Evolutionary conservation across 2,888 invertebrate genomes (phyloP).

Genomic region (Callyntrura guangdongensis): DNA sequence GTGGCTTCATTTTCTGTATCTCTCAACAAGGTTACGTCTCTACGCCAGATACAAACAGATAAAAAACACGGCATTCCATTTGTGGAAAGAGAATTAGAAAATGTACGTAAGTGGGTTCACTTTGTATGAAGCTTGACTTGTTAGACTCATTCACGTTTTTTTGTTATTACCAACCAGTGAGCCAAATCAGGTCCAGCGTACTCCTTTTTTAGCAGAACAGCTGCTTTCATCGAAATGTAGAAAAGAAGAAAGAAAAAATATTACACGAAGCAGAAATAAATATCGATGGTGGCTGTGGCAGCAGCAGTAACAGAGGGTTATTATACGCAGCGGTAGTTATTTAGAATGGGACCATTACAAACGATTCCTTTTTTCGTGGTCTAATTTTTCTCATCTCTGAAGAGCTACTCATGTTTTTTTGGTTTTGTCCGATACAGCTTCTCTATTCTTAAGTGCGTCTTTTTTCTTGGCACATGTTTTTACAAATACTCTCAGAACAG

Average conservation of each 20-base stretch:
- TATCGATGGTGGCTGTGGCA: background rate
- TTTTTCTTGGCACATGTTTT: slow-evolving; percentile 67
- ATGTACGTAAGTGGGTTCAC: background rate
- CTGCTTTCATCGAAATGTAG: slow-evolving; percentile 1
- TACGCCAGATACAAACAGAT: background rate
- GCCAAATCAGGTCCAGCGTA: slow-evolving; percentile 51
- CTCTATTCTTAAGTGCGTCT: background rate
- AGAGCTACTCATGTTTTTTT: slow-evolving; percentile 11
- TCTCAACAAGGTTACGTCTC: background rate
- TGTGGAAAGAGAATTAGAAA: background rate
- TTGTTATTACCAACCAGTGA: slow-evolving; percentile 34
- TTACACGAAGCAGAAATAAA: too few relatives aligned
- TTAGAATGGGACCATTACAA: background rate
- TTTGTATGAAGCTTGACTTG: background rate
- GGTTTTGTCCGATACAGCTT: background rate
- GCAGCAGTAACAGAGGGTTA: background rate
- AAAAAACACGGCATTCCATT: background rate
- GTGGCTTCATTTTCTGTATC: slow-evolving; percentile 49
- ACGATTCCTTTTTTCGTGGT: slow-evolving; percentile 14
- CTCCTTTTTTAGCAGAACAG: background rate
- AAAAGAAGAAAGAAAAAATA: background rate
- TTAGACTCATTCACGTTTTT: slow-evolving; percentile 16
- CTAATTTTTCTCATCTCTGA: slow-evolving; percentile 13
- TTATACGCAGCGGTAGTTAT: slow-evolving; percentile 23
- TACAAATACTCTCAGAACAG: slow-evolving; percentile 47